These are phyloP conservation scores for Sporophila hypoxantha DNA, from an alignment of 2,113 vertebrate species.

Conservation along the genomic window DNA sequence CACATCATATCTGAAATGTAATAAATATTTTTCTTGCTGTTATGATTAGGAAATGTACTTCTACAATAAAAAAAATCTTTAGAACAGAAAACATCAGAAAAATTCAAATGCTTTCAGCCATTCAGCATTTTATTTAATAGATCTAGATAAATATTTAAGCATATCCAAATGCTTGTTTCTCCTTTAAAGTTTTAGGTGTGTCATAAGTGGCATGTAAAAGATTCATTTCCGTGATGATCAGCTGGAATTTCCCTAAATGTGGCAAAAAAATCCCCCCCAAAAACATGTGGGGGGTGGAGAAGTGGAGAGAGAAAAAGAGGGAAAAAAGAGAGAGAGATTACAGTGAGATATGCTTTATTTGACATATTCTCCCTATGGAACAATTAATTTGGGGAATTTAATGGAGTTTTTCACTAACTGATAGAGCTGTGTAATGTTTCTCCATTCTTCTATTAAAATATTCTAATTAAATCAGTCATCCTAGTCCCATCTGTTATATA, in stretches of 20 bases:
- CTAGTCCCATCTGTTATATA: slow-evolving; percentile 72
- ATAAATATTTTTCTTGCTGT: neutral
- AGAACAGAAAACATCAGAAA: neutral
- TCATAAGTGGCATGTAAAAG: neutral
- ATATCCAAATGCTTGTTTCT: slow-evolving; percentile 11
- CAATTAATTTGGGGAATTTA: slow-evolving; percentile 70
- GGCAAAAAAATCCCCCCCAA: too few relatives aligned
- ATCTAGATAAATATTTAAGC: slow-evolving; percentile 44
- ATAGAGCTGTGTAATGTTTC: slow-evolving; percentile 63
- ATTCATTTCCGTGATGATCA: slow-evolving; percentile 10
- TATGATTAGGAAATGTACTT: neutral
- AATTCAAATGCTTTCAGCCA: neutral
- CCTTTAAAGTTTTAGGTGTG: slow-evolving; percentile 26
- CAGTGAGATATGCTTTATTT: slow-evolving; percentile 54
- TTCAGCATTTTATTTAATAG: slow-evolving; percentile 21
- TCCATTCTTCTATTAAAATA: slow-evolving; percentile 71
- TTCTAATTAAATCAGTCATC: slow-evolving; percentile 78
- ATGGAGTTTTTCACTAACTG: slow-evolving; percentile 56
- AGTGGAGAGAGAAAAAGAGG: neutral
- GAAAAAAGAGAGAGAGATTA: neutral
- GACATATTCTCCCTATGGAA: slow-evolving; percentile 60
- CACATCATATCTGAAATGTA: neutral
- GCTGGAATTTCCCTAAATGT: slow-evolving; percentile 22
- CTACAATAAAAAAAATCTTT: neutral
- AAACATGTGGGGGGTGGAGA: neutral